A percentile compares a stretch with the other conserved stretches of the same genome.
Evolutionary conservation across 2,797 vertebrate species (phyloP).

Genomic region (Tinamus major): DNA sequence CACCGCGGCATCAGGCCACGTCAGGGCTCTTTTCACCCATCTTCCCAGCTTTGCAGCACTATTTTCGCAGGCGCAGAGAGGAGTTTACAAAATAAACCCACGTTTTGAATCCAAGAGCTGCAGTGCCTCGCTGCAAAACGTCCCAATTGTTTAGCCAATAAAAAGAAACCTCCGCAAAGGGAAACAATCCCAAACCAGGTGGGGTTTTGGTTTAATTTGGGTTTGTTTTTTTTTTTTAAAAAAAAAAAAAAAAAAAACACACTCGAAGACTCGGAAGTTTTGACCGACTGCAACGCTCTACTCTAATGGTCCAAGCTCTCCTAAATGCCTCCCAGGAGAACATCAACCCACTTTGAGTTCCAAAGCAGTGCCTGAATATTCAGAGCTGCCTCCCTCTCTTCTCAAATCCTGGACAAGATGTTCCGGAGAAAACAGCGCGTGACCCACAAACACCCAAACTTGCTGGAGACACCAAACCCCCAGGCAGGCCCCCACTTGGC

Average conservation of each 20-base stretch:
- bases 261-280: not conserved
- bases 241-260: too few species aligned
- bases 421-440: too few species aligned
- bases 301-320: not conserved
- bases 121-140: not conserved
- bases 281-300: not conserved
- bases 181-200: not conserved
- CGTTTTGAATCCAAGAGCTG: not conserved
- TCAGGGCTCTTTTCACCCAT: not conserved
- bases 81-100: not conserved
- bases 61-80: not conserved
- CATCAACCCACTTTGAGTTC: not conserved
- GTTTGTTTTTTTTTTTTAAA: too few species aligned
- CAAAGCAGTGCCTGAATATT: not conserved
- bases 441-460: too few species aligned
- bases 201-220: not conserved
- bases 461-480: not conserved
- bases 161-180: accelerated
- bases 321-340: not conserved
- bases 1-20: not conserved
- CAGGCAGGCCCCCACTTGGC: not conserved
- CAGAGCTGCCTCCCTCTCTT: not conserved
- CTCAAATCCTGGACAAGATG: too few species aligned
- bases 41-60: conserved; percentile 40
- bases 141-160: not conserved